These are phyloP conservation scores for Leucophora obtusa DNA, from an alignment of 2,888 invertebrate genomes.

Conservation along the genomic window DNA sequence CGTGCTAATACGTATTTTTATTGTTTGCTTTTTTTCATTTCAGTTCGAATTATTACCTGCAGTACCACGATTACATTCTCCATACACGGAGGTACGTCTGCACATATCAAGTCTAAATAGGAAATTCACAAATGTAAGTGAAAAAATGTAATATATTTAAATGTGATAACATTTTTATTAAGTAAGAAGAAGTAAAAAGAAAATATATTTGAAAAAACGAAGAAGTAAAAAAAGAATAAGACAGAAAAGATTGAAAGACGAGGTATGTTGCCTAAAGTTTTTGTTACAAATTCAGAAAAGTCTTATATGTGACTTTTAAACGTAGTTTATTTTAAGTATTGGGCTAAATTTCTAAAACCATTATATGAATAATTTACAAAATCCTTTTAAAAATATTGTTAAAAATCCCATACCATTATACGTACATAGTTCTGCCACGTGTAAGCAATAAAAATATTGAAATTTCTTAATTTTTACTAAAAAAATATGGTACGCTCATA, in stretches of 20 bases:
- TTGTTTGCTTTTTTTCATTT: constrained; percentile 41
- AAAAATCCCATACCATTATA: background rate
- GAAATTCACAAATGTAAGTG: constrained; percentile 54
- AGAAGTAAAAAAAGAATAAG: constrained; percentile 9
- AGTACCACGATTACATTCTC: constrained; percentile 98
- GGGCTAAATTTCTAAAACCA: background rate
- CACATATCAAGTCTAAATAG: constrained; percentile 97
- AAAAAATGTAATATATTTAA: background rate
- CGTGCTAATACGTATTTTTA: constrained; percentile 53
- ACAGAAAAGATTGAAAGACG: background rate
- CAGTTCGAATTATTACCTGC: constrained; percentile 87
- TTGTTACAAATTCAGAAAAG: background rate
- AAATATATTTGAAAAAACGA: constrained; percentile 6
- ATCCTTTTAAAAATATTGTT: background rate
- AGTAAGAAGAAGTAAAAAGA: constrained; percentile 6
- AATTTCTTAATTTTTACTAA: too few species aligned
- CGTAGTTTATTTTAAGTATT: background rate
- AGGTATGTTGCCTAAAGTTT: background rate
- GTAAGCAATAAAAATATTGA: too few species aligned
- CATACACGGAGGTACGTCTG: constrained; percentile 95
- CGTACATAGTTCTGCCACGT: too few species aligned
- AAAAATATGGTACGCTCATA: too few species aligned
- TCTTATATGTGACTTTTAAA: background rate
- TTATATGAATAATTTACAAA: background rate
- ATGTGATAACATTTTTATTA: background rate